phyloP scores from a whole-genome alignment of 2,797 vertebrate genomes.

The Chelon auratus region DNA sequence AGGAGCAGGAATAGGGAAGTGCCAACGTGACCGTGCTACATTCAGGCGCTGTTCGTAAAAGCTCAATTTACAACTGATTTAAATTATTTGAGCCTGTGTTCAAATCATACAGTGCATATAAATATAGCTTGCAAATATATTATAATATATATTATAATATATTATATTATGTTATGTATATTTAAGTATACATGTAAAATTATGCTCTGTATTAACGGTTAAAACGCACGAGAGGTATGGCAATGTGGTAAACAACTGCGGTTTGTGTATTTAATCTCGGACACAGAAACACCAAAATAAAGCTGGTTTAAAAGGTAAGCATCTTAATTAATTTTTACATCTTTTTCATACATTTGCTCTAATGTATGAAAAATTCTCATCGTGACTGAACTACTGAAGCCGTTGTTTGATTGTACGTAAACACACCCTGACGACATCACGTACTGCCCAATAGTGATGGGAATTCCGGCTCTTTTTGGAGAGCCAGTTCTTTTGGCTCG shows the following conservation, averaged over 20 bases:
- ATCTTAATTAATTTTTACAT: not conserved
- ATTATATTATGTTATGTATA: too few relatives aligned
- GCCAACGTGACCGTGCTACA: slow-evolving; percentile 33
- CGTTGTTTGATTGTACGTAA: not conserved
- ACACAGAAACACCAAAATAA: not conserved
- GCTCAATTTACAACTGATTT: not conserved
- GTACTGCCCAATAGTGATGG: slow-evolving; percentile 86
- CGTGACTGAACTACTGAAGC: not conserved
- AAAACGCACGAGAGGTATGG: not conserved
- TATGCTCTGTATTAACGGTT: not conserved
- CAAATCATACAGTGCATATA: not conserved
- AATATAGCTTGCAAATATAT: not conserved
- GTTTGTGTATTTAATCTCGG: not conserved
- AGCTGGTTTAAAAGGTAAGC: too few relatives aligned
- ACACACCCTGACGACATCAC: slow-evolving; percentile 18
- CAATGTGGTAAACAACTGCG: not conserved
- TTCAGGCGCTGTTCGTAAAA: slow-evolving; percentile 36
- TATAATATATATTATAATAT: too few relatives aligned
- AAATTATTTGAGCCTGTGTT: not conserved
- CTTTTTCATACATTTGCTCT: not conserved
- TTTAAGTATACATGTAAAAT: not conserved
- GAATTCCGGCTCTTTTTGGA: too few relatives aligned
- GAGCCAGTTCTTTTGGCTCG: too few relatives aligned
- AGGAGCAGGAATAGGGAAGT: slow-evolving; percentile 75
- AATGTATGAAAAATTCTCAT: not conserved